Evolutionary conservation across 2,797 vertebrate genomes (phyloP), one percentile per base, ranked within the genome.

Genomic region (Chelidonichthys spinosus): DNA sequence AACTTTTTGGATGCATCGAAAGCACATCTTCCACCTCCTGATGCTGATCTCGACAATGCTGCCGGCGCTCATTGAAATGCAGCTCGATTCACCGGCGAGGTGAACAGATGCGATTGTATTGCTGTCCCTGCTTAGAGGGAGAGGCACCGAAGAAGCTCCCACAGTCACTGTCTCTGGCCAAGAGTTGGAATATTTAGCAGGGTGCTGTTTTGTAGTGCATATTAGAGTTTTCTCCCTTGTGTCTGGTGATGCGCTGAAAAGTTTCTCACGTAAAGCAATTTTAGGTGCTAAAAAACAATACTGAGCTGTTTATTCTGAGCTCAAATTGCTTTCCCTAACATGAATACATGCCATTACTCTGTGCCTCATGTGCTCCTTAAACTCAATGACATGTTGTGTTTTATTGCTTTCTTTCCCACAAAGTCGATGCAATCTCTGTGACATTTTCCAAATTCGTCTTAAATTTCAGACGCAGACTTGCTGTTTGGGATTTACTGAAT

Each of bases 71-170:
- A 13, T 43, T 43, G 42, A 43, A 43, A 43, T 13, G 69, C 69
- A 53, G 43, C 36, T 83, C 62, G 46, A 69, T 35, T 75, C 37
- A 52, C 35, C 36, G 43, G 17, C 35, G 1, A 6, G 36, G 17
- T 58, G 35, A 63, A 53, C 11, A 58, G 11, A 67, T 67, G 35
- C 36, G 15, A 70, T 49, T 71, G 18, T 10, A 25, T 25, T 69
- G 7, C 39, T 36, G 4, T 39, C 8, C n/a, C 9, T 2, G 1
- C 0, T 0, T 17, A 15, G 0, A 1, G 0, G 0, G 8, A 40
- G 10, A 25, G 18, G 33, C n/a, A 47, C 37, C 25, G 7, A 32
- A 67, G 17, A 42, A 13, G 4, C 3, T 46, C 39, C 25, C 15
- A 52, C 44, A 18, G 54, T n/a, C 47, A 13, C 25, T 69, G 10